Evolutionary conservation across 2,113 vertebrate genomes (phyloP).

Genomic region (Pachypanchax playfairii): DNA sequence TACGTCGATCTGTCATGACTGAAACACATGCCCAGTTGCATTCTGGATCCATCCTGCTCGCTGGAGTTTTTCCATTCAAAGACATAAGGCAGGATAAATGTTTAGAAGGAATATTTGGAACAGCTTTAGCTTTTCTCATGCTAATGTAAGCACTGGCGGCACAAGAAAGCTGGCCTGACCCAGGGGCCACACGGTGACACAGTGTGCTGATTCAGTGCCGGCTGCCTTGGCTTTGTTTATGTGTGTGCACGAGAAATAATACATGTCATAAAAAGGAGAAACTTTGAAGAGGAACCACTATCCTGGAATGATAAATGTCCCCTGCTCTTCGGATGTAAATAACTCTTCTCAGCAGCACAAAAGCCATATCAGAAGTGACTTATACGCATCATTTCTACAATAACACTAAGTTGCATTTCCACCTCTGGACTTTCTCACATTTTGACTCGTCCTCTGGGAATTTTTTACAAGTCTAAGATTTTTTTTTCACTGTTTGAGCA

Average conservation of each 20-base stretch:
- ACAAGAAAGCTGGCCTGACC: slow-evolving; percentile 84
- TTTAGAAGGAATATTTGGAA: slow-evolving; percentile 80
- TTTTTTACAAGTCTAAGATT: slow-evolving; percentile 4
- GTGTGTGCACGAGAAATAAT: slow-evolving; percentile 87
- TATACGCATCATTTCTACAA: slow-evolving; percentile 72
- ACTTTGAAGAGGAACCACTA: slow-evolving; percentile 83
- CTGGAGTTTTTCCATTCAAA: slow-evolving; percentile 64
- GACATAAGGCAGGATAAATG: slow-evolving; percentile 71
- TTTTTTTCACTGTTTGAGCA: neutral
- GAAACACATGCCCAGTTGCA: slow-evolving; percentile 36
- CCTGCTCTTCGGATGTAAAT: slow-evolving; percentile 75
- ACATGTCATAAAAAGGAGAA: slow-evolving; percentile 83
- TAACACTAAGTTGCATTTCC: slow-evolving; percentile 63
- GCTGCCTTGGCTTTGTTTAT: slow-evolving; percentile 85
- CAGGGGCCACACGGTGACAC: slow-evolving; percentile 83
- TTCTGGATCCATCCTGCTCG: slow-evolving; percentile 35
- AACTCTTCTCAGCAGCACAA: slow-evolving; percentile 74
- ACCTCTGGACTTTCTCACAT: slow-evolving; percentile 48
- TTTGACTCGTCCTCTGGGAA: slow-evolving; percentile 48
- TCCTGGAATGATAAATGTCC: slow-evolving; percentile 78
- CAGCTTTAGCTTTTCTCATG: slow-evolving; percentile 82
- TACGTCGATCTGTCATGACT: slow-evolving; percentile 31
- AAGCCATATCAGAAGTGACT: slow-evolving; percentile 71
- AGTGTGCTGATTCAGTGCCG: slow-evolving; percentile 86
- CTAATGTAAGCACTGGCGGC: slow-evolving; percentile 83